Base-by-base conservation (phyloP, 2,797 vertebrate genomes). In the Parauchenoglanis ngamensis region DNA sequence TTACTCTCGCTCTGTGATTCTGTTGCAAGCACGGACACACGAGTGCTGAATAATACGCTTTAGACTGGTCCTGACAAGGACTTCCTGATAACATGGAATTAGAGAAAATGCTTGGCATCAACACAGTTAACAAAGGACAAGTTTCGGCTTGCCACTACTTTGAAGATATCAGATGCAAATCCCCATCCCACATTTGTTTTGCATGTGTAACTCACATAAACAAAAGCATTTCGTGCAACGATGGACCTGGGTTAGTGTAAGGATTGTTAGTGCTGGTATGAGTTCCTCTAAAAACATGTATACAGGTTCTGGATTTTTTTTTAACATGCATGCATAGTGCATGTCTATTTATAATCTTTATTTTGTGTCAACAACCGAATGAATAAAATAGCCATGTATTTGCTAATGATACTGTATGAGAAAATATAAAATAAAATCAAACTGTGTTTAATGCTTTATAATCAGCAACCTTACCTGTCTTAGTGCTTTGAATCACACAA, bases 101-200 rank as follows among this genome's bases (percentile, higher is more conserved):
- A 40, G 81, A 56, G 56, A 82, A 61, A 72, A 54, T 52, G 56
- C 76, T 78, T 89, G 44, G 52, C 49, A 59, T 40, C 31, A 79
- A 40, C 54, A 31, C 35, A 83, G 25, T 83, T 78, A 40, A 56
- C 78, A 59, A 25, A 49, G 52, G 68, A 21, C 89, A 90, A 84
- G 89, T 82, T 88, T 81, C 15, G 86, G 85, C 90, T 89, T 61
- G 86, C 65, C 25, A 12, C 63, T 63, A 17, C 73, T 86, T 76
- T 54, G 68, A 75, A 88, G 59, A 70, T n/a, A 10, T 80, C 35
- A 52, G 65, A 90, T 88, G 87, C 81, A 88, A 89, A 85, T 85
- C 78, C 40, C 25, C 19, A 7, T 67, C 12, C 17, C 65, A 49
- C 35, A n/a, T 87, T 83, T 83, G 49, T 57, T 85, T 90, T 89